Conservation (phyloP, 2,113 vertebrate genomes). For the Channa argus region DNA sequence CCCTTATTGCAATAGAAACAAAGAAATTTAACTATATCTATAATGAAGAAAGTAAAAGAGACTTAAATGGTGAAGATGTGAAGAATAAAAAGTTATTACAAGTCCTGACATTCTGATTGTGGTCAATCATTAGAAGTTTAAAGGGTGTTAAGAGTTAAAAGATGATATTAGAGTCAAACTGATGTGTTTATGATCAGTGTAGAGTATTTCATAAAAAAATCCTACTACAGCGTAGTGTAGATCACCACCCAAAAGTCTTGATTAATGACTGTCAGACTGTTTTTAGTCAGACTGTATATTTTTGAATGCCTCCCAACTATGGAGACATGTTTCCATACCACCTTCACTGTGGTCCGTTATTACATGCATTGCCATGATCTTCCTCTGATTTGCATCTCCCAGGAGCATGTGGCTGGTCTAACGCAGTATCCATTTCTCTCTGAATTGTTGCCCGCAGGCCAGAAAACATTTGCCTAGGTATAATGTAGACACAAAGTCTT, state of each 20-base stretch:
- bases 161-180: not conserved
- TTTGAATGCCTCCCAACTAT: slow-evolving; percentile 45
- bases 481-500: slow-evolving; percentile 44
- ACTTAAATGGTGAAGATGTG: no score
- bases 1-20: no score
- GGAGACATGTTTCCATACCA: slow-evolving; percentile 38
- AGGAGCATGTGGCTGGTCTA: slow-evolving; percentile 48
- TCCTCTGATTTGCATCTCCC: slow-evolving; percentile 74
- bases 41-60: no score
- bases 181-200: not conserved
- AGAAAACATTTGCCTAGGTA: slow-evolving; percentile 66
- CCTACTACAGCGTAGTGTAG: not conserved
- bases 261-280: not conserved
- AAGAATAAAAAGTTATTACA: no score
- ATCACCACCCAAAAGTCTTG: not conserved
- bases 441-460: slow-evolving; percentile 67
- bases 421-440: slow-evolving; percentile 73
- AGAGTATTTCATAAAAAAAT: not conserved
- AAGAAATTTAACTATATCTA: no score
- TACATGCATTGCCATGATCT: slow-evolving; percentile 77
- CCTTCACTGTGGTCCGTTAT: slow-evolving; percentile 60
- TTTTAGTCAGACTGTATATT: slow-evolving; percentile 10
- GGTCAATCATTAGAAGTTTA: no score
- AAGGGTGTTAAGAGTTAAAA: not conserved
- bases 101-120: no score